Percentiles rank a stretch among this genome's conserved stretches.
These are phyloP conservation scores for Scartelaos histophorus DNA, from an alignment of 2,113 vertebrate species.

Conservation along the genomic window DNA sequence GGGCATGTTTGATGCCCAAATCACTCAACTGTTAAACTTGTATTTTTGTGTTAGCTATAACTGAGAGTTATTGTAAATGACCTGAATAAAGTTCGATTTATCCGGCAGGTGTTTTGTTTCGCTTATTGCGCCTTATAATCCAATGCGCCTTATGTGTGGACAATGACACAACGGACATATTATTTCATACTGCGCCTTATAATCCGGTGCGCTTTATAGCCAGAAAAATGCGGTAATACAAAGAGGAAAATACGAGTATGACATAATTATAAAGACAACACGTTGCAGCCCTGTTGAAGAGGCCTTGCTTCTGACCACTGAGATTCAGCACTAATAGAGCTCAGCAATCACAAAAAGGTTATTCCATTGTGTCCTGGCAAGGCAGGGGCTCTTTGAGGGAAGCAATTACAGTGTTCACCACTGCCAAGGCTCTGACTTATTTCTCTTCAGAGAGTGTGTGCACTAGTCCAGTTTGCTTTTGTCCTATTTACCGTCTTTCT, in stretches of 20 bases:
- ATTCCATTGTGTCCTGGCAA: slow-evolving; percentile 66
- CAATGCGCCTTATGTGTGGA: too few species aligned
- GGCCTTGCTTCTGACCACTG: slow-evolving; percentile 46
- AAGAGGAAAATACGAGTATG: slow-evolving; percentile 37
- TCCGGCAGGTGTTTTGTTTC: too few species aligned
- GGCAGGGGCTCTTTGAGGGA: slow-evolving; percentile 66
- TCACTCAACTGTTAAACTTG: too few species aligned
- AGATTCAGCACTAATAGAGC: slow-evolving; percentile 62
- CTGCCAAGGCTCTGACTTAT: slow-evolving; percentile 65
- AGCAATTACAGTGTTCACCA: slow-evolving; percentile 69
- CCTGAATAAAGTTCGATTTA: too few species aligned
- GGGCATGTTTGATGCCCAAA: too few species aligned
- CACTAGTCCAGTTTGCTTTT: slow-evolving; percentile 65
- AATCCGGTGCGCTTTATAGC: too few species aligned
- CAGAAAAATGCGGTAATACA: too few species aligned
- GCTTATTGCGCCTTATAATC: too few species aligned
- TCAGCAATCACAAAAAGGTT: slow-evolving; percentile 71
- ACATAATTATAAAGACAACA: slow-evolving; percentile 46
- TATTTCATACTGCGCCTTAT: too few species aligned
- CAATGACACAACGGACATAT: too few species aligned
- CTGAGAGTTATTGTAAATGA: too few species aligned
- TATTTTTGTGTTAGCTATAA: too few species aligned
- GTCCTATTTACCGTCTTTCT: slow-evolving; percentile 69
- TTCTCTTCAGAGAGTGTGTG: slow-evolving; percentile 58
- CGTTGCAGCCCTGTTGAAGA: slow-evolving; percentile 16